Percentiles rank a stretch among this genome's conserved stretches.
phyloP scores from a whole-genome alignment of 92 coral and sea anemone genomes.

The Epizoanthus stellaris region DNA sequence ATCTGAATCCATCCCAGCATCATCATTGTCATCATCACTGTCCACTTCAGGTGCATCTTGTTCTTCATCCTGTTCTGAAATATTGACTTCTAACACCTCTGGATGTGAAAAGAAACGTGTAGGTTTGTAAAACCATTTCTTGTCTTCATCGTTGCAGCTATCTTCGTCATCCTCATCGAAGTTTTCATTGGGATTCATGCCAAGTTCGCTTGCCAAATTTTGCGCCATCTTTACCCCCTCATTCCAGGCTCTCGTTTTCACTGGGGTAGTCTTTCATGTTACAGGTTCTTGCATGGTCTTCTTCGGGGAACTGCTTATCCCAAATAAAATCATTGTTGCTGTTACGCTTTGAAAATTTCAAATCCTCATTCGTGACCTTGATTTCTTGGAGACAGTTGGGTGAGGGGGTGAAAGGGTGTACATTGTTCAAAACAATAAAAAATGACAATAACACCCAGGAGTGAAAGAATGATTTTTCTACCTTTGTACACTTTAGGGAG shows the following conservation, averaged over 20 bases:
- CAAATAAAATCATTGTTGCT: conserved; percentile 59
- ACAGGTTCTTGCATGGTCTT: conserved; percentile 23
- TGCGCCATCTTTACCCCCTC: conserved; percentile 37
- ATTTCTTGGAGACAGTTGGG: conserved; percentile 51
- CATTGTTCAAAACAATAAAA: too few species aligned
- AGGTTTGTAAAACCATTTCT: too few species aligned
- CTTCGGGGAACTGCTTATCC: conserved; percentile 52
- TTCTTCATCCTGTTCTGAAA: background rate
- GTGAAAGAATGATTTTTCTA: too few species aligned
- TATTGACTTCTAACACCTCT: background rate
- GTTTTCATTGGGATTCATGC: conserved; percentile 1
- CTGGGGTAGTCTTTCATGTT: conserved; percentile 31
- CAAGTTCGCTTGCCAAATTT: conserved; percentile 39
- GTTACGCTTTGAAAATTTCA: conserved; percentile 49
- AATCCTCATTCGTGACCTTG: conserved; percentile 48
- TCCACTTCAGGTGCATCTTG: background rate
- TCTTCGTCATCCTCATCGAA: background rate
- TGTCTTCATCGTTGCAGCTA: background rate
- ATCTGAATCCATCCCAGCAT: background rate
- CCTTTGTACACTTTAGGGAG: too few species aligned
- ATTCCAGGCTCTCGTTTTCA: conserved; percentile 3
- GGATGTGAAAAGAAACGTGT: too few species aligned
- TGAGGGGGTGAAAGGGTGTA: too few species aligned
- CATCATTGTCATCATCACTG: background rate
- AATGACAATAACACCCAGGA: too few species aligned